A percentile compares a stretch with the other conserved stretches of the same genome.
These are phyloP conservation scores for Ips nitidus DNA, from an alignment of 1,140 invertebrate species.

Conservation along the genomic window DNA sequence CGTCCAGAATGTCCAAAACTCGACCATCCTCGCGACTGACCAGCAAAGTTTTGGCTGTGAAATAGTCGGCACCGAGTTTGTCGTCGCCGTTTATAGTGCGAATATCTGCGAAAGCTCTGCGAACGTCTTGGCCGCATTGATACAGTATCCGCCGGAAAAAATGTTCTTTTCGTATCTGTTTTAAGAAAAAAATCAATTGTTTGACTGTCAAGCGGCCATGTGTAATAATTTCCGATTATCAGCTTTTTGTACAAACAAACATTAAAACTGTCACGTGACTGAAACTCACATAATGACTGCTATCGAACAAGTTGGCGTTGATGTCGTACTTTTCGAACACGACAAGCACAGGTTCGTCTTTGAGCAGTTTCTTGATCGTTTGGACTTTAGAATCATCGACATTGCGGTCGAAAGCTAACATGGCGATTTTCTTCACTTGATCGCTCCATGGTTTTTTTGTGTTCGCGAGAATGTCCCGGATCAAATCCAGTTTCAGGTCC, in stretches of 20 bases:
- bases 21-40: too few species aligned
- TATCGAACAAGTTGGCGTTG: slow-evolving; percentile 1
- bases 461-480: slow-evolving; percentile 33
- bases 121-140: slow-evolving; percentile 28
- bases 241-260: too few species aligned
- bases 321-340: slow-evolving; percentile 33
- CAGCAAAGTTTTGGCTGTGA: too few species aligned
- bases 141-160: slow-evolving; percentile 40
- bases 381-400: slow-evolving; percentile 24
- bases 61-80: too few species aligned
- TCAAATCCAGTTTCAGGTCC: slow-evolving; percentile 34
- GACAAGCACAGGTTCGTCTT: slow-evolving; percentile 36
- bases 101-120: slow-evolving; percentile 39
- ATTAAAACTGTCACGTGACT: too few species aligned
- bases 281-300: not conserved
- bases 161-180: slow-evolving; percentile 36
- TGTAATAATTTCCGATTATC: too few species aligned
- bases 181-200: not conserved
- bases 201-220: too few species aligned
- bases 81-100: not conserved
- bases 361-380: slow-evolving; percentile 33
- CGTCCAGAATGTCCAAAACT: too few species aligned
- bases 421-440: slow-evolving; percentile 33
- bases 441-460: slow-evolving; percentile 41
- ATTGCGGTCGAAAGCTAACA: slow-evolving; percentile 24